Evolutionary conservation across 2,113 vertebrate species (phyloP).

Genomic region (Leptobrachium leishanense): DNA sequence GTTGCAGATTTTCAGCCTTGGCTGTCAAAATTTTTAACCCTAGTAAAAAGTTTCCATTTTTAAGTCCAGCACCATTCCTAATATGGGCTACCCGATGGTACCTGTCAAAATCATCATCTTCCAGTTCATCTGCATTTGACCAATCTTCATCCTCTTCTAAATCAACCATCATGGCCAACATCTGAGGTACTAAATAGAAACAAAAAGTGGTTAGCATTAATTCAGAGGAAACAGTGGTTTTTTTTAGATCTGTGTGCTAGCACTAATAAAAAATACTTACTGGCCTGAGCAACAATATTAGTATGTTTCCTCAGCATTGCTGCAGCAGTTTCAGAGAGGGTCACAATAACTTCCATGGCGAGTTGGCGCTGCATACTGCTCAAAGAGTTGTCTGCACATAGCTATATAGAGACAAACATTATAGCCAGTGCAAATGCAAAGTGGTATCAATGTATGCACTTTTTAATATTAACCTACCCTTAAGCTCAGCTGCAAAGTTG

Average conservation of each 20-base stretch:
- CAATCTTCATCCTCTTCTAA: conserved; percentile 97
- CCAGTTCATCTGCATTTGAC: conserved; percentile 92
- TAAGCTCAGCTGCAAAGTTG: conserved; percentile 89
- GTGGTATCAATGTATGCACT: background rate
- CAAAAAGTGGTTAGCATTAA: background rate
- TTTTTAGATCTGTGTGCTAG: no score
- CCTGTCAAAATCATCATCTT: conserved; percentile 98
- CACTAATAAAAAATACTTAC: conserved; percentile 69
- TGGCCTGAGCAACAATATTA: conserved; percentile 86
- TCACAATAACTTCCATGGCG: conserved; percentile 94
- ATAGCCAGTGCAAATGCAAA: conserved; percentile 6
- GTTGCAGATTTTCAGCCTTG: no score
- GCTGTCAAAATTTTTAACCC: no score
- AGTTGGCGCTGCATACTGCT: conserved; percentile 95
- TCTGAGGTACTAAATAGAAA: conserved; percentile 83
- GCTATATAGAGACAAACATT: conserved; percentile 62
- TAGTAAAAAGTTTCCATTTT: no score
- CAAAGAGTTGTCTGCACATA: conserved; percentile 89
- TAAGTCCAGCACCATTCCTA: no score
- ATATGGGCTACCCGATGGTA: conserved; percentile 51
- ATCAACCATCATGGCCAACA: conserved; percentile 98
- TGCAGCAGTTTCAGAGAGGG: conserved; percentile 93
- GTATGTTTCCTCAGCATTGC: conserved; percentile 97
- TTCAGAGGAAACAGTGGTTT: no score
- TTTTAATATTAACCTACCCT: conserved; percentile 70